Percentiles rank a stretch among this genome's conserved stretches.
phyloP scores from a whole-genome alignment of 1,140 invertebrate species.

The Trichomalopsis sarcophagae region DNA sequence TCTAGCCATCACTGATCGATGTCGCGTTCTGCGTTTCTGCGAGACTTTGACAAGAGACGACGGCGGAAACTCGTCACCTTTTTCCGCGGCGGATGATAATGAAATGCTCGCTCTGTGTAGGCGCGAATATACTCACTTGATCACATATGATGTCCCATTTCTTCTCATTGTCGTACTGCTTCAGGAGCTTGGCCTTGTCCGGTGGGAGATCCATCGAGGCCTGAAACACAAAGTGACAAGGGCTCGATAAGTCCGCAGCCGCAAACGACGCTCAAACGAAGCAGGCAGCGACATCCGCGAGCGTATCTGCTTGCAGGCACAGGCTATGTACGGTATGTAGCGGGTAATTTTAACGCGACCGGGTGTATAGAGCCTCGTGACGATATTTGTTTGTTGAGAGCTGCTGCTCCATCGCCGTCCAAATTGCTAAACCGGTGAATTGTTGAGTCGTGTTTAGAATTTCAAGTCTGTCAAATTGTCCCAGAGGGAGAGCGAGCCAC shows the following conservation, averaged over 20 bases:
- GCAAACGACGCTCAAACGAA: not conserved
- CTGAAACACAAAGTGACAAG: constrained; percentile 75
- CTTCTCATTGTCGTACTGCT: constrained; percentile 97
- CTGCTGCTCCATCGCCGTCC: too few species aligned
- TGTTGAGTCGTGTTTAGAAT: too few species aligned
- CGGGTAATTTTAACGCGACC: too few species aligned
- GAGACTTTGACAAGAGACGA: not conserved
- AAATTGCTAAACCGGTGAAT: too few species aligned
- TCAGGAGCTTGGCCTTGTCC: constrained; percentile 97
- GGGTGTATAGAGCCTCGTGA: too few species aligned
- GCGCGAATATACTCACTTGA: constrained; percentile 82
- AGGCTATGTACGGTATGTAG: not conserved
- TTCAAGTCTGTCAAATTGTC: too few species aligned
- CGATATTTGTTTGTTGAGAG: too few species aligned
- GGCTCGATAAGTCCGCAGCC: not conserved
- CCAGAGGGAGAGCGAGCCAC: too few species aligned
- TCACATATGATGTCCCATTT: constrained; percentile 99
- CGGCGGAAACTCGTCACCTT: not conserved
- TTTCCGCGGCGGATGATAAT: not conserved
- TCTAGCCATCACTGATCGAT: not conserved
- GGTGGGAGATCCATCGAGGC: constrained; percentile 99
- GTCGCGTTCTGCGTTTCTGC: not conserved
- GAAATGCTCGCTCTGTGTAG: not conserved
- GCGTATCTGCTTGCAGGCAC: not conserved
- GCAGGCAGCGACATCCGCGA: too few species aligned